Evolutionary conservation across 2,113 vertebrate species (phyloP), one percentile per base, ranked within the genome.

Genomic region (Crotalus viridis): DNA sequence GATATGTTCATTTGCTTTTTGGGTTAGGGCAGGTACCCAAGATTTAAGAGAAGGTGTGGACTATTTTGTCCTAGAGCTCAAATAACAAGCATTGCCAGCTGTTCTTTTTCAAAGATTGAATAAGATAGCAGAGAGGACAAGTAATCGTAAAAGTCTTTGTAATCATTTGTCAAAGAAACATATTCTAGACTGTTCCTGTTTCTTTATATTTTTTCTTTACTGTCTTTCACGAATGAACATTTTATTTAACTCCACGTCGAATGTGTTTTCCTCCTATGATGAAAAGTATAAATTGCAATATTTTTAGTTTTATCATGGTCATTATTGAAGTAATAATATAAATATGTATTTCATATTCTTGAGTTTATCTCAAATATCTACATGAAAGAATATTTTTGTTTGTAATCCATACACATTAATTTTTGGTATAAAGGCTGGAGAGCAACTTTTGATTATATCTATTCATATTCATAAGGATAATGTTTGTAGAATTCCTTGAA

Each of bases 81-180:
- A 54, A 46, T 48, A 74, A 0, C 88, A 15, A 0, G 52, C 1
- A 1, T 10, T 22, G 1, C 39, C 28, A 86, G 21, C 55, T 28
- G n/a, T 13, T 69, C 10, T 17, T 89, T 39, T 26, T 57, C 33
- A 89, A 33, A 57, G 5, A 19, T 5, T 43, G 69, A 33, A 54
- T 22, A 54, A 88, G 43, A 59, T 39, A 57, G 64, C 55, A 61
- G 28, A 85, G 61, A 3, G 13, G 56, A 94, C 39, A 5, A 33
- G 4, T 26, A 0, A 0, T 61, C 81, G 15, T 46, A 0, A 0
- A 0, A 81, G 57, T 10, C 51, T 0, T 91, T 81, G 22, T 9
- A 17, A 46, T 64, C 43, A 56, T 24, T 61, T 85, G 17, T 54
- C 57, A 74, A 21, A 88, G 86, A 7, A 4, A 28, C 10, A 56